Conservation (phyloP, 2,113 vertebrate genomes). For the Cebidichthys violaceus region DNA sequence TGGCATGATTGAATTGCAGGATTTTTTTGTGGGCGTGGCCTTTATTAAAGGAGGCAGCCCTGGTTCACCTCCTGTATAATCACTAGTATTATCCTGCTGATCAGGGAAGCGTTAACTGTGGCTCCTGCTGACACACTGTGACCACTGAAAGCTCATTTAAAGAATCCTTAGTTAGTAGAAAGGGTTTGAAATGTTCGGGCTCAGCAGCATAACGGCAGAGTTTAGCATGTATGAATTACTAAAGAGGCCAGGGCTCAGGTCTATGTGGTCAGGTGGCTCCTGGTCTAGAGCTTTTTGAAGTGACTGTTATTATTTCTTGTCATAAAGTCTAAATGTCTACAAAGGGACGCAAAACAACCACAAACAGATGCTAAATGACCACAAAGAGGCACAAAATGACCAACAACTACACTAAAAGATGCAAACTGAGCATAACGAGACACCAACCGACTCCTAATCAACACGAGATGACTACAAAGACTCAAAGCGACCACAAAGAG, state of each 20-base stretch:
- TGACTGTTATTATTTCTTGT: neutral
- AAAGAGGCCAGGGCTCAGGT: neutral
- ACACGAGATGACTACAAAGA: no score
- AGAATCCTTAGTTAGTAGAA: neutral
- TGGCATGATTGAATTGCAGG: neutral
- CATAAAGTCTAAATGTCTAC: neutral
- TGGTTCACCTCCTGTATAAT: slow-evolving; percentile 12
- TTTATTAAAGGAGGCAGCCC: neutral
- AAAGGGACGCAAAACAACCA: neutral
- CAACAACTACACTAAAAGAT: neutral
- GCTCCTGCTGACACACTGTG: slow-evolving; percentile 3
- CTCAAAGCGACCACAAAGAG: neutral
- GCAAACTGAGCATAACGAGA: no score
- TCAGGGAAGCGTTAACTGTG: slow-evolving; percentile 16
- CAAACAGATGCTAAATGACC: neutral
- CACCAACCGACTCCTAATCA: neutral
- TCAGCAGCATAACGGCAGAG: neutral
- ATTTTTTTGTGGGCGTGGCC: neutral
- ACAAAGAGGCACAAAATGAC: neutral
- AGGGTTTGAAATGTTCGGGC: neutral
- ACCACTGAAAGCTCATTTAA: slow-evolving; percentile 4
- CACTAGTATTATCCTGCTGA: slow-evolving; percentile 6
- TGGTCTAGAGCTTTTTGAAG: neutral
- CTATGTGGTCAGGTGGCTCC: neutral
- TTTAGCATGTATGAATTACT: neutral